These are phyloP conservation scores for Mirounga angustirostris DNA, from an alignment of 2,113 vertebrate genomes.

Conservation along the genomic window DNA sequence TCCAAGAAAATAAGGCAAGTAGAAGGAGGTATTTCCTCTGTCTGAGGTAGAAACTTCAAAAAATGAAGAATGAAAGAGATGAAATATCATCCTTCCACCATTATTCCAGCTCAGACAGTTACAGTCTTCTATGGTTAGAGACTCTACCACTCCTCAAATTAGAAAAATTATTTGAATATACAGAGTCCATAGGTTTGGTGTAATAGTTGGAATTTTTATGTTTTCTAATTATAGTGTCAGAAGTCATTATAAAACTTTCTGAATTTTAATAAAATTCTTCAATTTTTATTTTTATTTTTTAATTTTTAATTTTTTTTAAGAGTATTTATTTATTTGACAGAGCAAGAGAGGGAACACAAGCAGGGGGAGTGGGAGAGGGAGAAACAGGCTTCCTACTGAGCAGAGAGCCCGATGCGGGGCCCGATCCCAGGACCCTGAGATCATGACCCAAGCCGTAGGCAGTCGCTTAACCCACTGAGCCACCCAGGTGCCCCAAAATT, in stretches of 20 bases:
- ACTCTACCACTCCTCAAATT: not conserved
- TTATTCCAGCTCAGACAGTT: not conserved
- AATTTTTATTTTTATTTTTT: not conserved
- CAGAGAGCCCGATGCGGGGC: too few relatives aligned
- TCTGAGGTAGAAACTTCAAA: not conserved
- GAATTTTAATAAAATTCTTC: not conserved
- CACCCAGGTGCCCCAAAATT: not conserved
- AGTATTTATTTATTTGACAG: too few relatives aligned
- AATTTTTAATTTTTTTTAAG: too few relatives aligned
- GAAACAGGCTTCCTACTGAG: too few relatives aligned
- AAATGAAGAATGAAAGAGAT: not conserved
- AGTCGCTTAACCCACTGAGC: too few relatives aligned
- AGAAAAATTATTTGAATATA: not conserved
- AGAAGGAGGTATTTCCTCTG: not conserved
- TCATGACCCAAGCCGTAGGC: too few relatives aligned
- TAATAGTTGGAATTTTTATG: not conserved
- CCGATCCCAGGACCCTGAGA: too few relatives aligned
- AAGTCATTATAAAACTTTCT: not conserved
- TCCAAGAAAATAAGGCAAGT: not conserved
- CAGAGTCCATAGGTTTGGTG: not conserved
- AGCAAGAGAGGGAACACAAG: too few relatives aligned
- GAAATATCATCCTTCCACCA: not conserved
- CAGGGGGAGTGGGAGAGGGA: too few relatives aligned
- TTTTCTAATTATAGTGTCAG: not conserved
- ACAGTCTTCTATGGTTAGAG: not conserved